A percentile compares a stretch with the other conserved stretches of the same genome.
Evolutionary conservation across 2,888 invertebrate species (phyloP).

Genomic region (Laspeyria flexula): DNA sequence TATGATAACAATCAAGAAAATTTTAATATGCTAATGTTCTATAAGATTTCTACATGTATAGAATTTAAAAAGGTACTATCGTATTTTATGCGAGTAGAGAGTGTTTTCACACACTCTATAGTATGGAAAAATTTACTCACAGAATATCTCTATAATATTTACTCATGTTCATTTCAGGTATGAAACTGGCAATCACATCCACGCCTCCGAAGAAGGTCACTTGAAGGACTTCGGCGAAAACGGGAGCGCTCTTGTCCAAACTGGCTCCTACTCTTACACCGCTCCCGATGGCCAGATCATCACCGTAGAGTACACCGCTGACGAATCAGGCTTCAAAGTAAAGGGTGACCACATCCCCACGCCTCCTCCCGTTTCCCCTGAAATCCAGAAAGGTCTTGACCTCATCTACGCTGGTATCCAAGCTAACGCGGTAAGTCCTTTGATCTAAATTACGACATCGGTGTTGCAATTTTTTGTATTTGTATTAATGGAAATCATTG

Average conservation of each 20-base stretch:
- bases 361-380: conserved; percentile 92
- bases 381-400: conserved; percentile 95
- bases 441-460: not conserved
- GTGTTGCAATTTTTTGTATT: no score
- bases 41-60: no score
- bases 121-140: no score
- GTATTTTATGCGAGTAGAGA: no score
- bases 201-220: conserved; percentile 92
- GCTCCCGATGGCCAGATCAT: conserved; percentile 92
- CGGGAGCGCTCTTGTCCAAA: conserved; percentile 90
- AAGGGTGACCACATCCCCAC: conserved; percentile 94
- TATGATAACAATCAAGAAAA: no score
- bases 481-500: no score
- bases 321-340: conserved; percentile 93
- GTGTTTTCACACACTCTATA: no score
- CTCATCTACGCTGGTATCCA: conserved; percentile 94
- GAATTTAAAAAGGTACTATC: no score
- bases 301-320: conserved; percentile 92
- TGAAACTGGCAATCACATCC: conserved; percentile 93
- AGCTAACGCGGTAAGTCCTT: conserved; percentile 71
- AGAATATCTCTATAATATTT: not conserved
- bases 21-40: no score
- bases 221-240: conserved; percentile 89
- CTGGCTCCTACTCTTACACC: conserved; percentile 92
- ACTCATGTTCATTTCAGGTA: conserved; percentile 82